Conservation (phyloP, 1,140 invertebrate species). For the Ceratina calcarata region DNA sequence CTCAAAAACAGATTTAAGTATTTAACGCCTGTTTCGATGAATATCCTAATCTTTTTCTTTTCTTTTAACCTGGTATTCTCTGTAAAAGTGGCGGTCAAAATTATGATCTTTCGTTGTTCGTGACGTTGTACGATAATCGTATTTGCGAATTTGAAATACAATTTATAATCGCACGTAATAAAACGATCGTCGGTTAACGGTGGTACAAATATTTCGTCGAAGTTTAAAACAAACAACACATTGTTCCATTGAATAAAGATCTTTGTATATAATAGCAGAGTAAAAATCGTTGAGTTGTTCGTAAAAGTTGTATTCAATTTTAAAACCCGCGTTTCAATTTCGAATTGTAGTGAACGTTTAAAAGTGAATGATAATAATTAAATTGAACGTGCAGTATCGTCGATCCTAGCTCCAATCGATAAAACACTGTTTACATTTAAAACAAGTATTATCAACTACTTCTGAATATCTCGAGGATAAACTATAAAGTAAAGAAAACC, state of each 20-base stretch:
- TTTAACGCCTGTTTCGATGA: not conserved
- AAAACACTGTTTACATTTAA: constrained; percentile 15
- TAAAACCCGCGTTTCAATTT: constrained; percentile 8
- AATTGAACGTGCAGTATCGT: constrained; percentile 14
- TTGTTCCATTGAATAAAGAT: constrained; percentile 40
- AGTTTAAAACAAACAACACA: constrained; percentile 44
- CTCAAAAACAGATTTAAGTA: not conserved
- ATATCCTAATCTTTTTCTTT: not conserved
- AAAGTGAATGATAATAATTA: constrained; percentile 23
- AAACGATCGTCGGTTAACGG: constrained; percentile 13
- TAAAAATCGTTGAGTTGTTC: constrained; percentile 37
- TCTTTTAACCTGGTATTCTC: not conserved
- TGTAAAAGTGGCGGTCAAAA: constrained; percentile 19
- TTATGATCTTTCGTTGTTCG: constrained; percentile 34
- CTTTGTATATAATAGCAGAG: constrained; percentile 33
- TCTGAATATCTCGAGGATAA: not conserved
- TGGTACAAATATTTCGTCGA: constrained; percentile 19
- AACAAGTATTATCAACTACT: not conserved
- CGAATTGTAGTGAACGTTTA: constrained; percentile 19
- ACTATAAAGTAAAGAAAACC: not conserved
- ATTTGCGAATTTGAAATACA: constrained; percentile 15
- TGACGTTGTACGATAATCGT: constrained; percentile 30
- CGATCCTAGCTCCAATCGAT: not conserved
- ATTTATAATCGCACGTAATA: constrained; percentile 31
- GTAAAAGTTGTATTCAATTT: not conserved